phyloP scores from a whole-genome alignment of 2,113 vertebrate genomes.

The Daboia siamensis region DNA sequence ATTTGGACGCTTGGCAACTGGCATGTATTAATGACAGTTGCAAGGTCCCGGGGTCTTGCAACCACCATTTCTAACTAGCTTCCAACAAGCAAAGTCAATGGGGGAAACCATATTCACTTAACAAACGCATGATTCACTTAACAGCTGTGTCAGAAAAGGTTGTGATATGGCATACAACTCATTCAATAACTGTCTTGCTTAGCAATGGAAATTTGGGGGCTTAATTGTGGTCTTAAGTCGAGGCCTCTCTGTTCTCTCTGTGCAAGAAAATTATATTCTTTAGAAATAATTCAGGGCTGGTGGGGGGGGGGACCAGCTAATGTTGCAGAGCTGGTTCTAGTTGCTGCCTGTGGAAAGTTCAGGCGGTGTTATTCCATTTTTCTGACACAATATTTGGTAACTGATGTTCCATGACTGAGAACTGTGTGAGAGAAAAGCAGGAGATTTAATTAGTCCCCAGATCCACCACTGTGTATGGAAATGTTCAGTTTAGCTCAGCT shows the following conservation, averaged over 20 bases:
- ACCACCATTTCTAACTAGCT: neutral
- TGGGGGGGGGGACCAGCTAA: neutral
- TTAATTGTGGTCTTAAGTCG: neutral
- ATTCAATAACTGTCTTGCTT: neutral
- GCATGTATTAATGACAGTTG: neutral
- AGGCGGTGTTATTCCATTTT: neutral
- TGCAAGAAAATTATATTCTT: neutral
- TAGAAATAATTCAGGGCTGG: neutral
- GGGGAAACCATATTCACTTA: neutral
- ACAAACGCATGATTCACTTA: neutral
- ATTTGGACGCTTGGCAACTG: neutral
- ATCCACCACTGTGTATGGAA: neutral
- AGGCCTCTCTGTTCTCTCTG: neutral
- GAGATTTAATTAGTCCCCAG: neutral
- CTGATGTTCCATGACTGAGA: neutral
- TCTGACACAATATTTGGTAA: neutral
- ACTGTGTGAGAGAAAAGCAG: neutral
- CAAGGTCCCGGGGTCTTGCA: neutral
- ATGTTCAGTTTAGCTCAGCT: neutral
- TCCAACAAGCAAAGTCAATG: neutral
- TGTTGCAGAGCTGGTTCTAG: neutral
- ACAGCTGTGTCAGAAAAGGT: neutral
- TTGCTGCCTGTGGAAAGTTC: neutral
- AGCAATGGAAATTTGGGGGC: neutral
- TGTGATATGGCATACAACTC: neutral